phyloP scores from a whole-genome alignment of 2,113 vertebrate species.

The Larimichthys crocea region DNA sequence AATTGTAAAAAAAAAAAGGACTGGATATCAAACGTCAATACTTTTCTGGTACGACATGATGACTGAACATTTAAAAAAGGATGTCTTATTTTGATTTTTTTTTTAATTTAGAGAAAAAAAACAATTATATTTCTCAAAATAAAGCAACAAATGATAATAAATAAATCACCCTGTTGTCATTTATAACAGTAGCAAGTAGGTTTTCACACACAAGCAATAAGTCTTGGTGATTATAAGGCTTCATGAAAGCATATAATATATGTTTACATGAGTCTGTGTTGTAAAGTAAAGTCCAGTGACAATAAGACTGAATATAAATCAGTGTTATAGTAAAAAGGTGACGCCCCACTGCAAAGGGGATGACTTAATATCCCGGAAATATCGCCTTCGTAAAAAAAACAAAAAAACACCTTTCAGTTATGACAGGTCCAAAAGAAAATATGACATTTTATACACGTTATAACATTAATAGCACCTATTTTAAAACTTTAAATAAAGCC shows the following conservation, averaged over 20 bases:
- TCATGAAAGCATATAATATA: too few species aligned
- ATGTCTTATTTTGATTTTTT: not conserved
- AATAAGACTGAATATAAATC: not conserved
- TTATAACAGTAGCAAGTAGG: not conserved
- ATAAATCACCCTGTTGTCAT: not conserved
- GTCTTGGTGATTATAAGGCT: too few species aligned
- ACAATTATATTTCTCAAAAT: not conserved
- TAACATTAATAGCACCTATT: too few species aligned
- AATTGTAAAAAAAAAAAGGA: not conserved
- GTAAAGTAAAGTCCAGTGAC: not conserved
- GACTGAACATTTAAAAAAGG: not conserved
- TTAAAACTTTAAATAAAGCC: not conserved
- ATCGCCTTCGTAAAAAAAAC: not conserved
- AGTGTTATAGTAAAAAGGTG: not conserved
- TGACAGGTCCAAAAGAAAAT: too few species aligned
- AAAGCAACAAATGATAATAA: not conserved
- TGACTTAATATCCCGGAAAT: conserved; percentile 11
- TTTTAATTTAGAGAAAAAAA: not conserved
- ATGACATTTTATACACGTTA: not conserved
- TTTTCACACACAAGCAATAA: too few species aligned
- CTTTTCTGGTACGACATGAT: too few species aligned
- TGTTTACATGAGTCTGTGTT: not conserved
- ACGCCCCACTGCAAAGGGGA: too few species aligned
- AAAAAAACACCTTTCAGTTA: not conserved
- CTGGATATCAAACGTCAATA: too few species aligned